A percentile compares a stretch with the other conserved stretches of the same genome.
Conservation (phyloP, 2,797 vertebrate species). For the Schizopygopsis malacanthus region DNA sequence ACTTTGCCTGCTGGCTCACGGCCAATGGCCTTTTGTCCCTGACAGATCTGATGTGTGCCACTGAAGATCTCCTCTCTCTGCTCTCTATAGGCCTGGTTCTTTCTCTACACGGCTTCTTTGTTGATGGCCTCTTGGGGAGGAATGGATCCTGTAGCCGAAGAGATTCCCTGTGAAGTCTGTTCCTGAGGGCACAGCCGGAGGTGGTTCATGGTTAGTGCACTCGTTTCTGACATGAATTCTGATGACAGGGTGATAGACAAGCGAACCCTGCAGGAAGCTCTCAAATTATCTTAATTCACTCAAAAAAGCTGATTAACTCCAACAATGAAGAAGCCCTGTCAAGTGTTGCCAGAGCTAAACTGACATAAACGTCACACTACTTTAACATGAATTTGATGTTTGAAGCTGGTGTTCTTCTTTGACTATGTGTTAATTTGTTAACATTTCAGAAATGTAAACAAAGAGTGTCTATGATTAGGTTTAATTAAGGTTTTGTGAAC, state of each 20-base stretch:
- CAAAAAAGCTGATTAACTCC: conserved; percentile 18
- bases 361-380: neutral
- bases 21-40: conserved; percentile 35
- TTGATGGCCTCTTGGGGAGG: conserved; percentile 8
- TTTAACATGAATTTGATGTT: neutral
- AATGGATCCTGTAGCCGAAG: conserved; percentile 22
- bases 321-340: neutral
- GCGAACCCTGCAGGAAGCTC: neutral
- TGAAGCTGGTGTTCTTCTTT: neutral
- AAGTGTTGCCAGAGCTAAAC: neutral
- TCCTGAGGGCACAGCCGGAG: conserved; percentile 39
- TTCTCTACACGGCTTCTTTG: conserved; percentile 49
- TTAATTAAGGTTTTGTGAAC: conserved; percentile 24
- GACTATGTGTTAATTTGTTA: neutral
- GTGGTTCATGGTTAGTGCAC: neutral
- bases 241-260: conserved; percentile 14
- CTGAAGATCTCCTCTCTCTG: conserved; percentile 31
- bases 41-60: conserved; percentile 31
- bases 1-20: conserved; percentile 41
- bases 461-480: neutral
- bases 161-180: conserved; percentile 41
- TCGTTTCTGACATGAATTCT: conserved; percentile 17
- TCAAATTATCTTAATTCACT: conserved; percentile 10
- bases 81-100: conserved; percentile 22
- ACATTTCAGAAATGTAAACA: neutral